Conservation (phyloP, 2,797 vertebrate genomes). For the Fundulus diaphanus region DNA sequence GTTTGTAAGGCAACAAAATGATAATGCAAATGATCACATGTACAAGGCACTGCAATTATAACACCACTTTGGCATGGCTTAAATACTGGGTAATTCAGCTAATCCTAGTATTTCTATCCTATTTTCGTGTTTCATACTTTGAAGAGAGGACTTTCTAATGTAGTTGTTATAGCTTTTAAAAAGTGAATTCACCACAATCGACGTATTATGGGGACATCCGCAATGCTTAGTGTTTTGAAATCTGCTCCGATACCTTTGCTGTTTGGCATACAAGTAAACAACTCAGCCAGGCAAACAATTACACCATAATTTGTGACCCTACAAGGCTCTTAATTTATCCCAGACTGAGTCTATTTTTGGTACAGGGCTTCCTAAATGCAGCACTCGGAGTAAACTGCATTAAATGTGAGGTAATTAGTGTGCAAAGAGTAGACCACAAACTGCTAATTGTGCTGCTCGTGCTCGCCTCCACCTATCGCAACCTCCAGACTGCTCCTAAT, state of each 20-base stretch:
- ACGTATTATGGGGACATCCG: background rate
- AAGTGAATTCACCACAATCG: background rate
- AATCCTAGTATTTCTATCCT: background rate
- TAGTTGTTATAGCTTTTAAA: background rate
- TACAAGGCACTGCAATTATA: background rate
- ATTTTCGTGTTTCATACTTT: background rate
- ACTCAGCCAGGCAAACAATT: slow-evolving; percentile 53
- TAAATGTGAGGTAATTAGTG: slow-evolving; percentile 72
- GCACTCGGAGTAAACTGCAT: slow-evolving; percentile 73
- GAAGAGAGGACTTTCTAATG: background rate
- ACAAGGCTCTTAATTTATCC: slow-evolving; percentile 52
- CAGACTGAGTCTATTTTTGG: slow-evolving; percentile 63
- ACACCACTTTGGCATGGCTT: background rate
- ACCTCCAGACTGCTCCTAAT: slow-evolving; percentile 47
- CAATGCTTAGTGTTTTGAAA: background rate
- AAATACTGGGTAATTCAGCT: background rate
- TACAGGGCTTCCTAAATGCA: slow-evolving; percentile 56
- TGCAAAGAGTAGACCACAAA: slow-evolving; percentile 62
- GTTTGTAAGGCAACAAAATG: background rate
- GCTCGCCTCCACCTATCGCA: slow-evolving; percentile 50
- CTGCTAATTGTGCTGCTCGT: slow-evolving; percentile 70
- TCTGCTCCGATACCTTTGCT: background rate
- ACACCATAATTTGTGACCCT: slow-evolving; percentile 59
- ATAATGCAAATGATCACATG: background rate
- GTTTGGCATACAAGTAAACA: slow-evolving; percentile 52